Evolutionary conservation across 2,888 invertebrate species (phyloP), one percentile per base, ranked within the genome.

Genomic region (Chironomus riparius): DNA sequence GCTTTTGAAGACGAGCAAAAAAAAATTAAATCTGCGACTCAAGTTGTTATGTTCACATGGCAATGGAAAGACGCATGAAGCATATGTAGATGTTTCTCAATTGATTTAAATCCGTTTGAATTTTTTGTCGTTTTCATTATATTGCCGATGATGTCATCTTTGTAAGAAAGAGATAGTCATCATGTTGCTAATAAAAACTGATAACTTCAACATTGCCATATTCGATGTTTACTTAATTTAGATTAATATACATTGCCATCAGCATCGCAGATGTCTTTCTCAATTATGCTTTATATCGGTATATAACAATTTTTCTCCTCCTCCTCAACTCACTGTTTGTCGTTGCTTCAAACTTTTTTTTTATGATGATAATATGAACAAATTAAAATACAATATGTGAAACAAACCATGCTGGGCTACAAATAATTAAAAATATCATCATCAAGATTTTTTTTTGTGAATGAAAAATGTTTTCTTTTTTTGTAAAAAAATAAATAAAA

Each of bases 101-200:
- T 72, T 72, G 72, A 72, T 72, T 72, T 72, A 72, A 72, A 72
- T 72, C 72, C 72, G 72, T 72, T 72, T 65, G 65, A 61, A 38
- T 47, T 47, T 70, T 38, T 61, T 65, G 24, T 24, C 24, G 24
- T 13, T 65, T 72, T 72, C 28, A 38, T 68, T 15, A 68, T 24
- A 62, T 38, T 13, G 28, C 28, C 38, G 74, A 65, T 74, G 74
- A 74, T 74, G 74, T 74, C 74, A 74, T 68, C 21, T 47, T 48
- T 15, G 70, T 1, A 10, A 38, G 10, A 38, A 10, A 38, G 38
- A 38, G 38, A 38, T 4, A 70, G 70, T 71, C 71, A 71, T 71
- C 47, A 71, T 24, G 22, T 10, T 50, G 28, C 62, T 72, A 72
- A 72, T 72, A 72, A 72, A 72, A 48, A 48, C 70, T 70, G 70